A percentile compares a stretch with the other conserved stretches of the same genome.
Conservation (phyloP, 1,140 invertebrate genomes). For the Zaprionus africanus region DNA sequence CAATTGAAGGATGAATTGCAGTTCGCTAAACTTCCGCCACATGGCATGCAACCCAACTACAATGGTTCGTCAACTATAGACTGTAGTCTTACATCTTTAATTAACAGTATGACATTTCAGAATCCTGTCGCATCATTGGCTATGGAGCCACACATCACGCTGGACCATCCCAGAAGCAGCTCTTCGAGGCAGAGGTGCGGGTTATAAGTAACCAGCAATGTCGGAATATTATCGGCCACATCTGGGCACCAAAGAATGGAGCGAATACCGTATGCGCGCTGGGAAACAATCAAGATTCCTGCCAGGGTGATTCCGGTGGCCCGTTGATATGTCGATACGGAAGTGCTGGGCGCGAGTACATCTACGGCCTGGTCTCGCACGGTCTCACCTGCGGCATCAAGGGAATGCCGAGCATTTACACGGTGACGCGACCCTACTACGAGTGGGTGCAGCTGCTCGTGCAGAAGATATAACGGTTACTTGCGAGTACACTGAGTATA, state of each 20-base stretch:
- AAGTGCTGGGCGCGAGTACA: constrained; percentile 55
- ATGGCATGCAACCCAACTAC: constrained; percentile 59
- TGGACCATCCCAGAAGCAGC: constrained; percentile 61
- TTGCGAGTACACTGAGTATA: constrained; percentile 51
- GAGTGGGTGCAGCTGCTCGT: constrained; percentile 70
- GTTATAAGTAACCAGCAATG: constrained; percentile 71
- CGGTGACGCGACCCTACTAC: constrained; percentile 68
- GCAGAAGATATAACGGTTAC: constrained; percentile 40
- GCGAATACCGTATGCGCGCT: constrained; percentile 76
- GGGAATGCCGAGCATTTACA: constrained; percentile 80
- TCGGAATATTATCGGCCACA: constrained; percentile 67
- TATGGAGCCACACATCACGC: constrained; percentile 74
- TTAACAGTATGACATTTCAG: constrained; percentile 4
- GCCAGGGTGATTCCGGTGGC: constrained; percentile 81
- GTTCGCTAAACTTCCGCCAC: constrained; percentile 63
- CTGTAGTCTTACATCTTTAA: background rate
- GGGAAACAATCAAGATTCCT: constrained; percentile 75
- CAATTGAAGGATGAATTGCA: constrained; percentile 21
- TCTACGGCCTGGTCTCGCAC: constrained; percentile 77
- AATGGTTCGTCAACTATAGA: constrained; percentile 50
- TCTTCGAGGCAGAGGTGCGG: constrained; percentile 67
- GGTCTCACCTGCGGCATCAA: constrained; percentile 75
- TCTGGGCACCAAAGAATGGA: constrained; percentile 77
- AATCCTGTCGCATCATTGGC: constrained; percentile 76
- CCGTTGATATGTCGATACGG: constrained; percentile 72